Base-by-base conservation (phyloP, 1,140 invertebrate species). In the Zaprionus inermis region DNA sequence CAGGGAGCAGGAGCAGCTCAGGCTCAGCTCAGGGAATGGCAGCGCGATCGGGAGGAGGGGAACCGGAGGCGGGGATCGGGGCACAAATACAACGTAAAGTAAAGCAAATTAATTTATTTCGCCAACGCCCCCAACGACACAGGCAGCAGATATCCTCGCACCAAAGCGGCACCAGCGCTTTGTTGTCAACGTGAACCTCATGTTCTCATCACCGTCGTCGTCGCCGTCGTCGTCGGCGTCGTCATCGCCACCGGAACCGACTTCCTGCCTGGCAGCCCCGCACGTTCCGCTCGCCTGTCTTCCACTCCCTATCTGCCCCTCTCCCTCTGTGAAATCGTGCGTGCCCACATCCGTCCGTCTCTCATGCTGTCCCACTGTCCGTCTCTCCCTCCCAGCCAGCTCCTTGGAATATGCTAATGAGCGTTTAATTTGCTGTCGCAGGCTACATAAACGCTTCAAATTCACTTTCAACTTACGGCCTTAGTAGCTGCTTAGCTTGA, bases 321-420 rank as follows among this genome's bases (percentile, higher is more conserved):
- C 55, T 55, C 20, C 2, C 30, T 24, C 32, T 49, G 65, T 61
- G 64, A 60, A 41, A 59, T 67, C 64, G 70, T 72, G 70, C 64
- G 70, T 68, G 64, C 70, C 52, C 49, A 64, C 70, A 72, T 59
- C 63, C 70, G 11, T 71, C 52, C 52, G 10, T 49, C 44, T 46
- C 44, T 46, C 44, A 18, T 9, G 66, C 28, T 63, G 44, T 20
- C 18, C 51, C 59, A 18, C 24, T 49, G 67, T 16, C 34, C 20
- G 32, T 30, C 38, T 5, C 18, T 36, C 52, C 11, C 24, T 36
- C 52, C 46, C 61, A 44, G 52, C 60, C n/a, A 44, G 57, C 64
- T 74, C 69, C 79, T 79, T 61, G 51, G 65, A 84, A 81, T 85
- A 84, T 84, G 81, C 82, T 84, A 84, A 84, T 86, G 81, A 86